These are phyloP conservation scores for Lutraria rhynchaena DNA, from an alignment of 1,140 invertebrate genomes.

Conservation along the genomic window DNA sequence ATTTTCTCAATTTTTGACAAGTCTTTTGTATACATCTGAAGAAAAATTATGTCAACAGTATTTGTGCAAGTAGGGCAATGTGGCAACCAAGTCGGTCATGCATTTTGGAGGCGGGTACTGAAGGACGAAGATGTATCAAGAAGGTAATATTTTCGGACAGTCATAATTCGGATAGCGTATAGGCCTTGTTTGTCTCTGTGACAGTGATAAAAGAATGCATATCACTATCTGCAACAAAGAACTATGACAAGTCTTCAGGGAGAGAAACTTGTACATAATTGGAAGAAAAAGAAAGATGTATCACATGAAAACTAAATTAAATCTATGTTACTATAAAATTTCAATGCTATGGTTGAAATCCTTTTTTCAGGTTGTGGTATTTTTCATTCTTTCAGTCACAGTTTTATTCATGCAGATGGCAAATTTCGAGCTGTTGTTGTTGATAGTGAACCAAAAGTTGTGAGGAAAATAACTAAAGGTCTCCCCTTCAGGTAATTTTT, in stretches of 20 bases:
- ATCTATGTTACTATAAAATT: too few species aligned
- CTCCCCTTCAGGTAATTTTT: constrained; percentile 49
- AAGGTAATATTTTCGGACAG: constrained; percentile 49
- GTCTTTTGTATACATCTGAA: too few species aligned
- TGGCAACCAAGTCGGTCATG: constrained; percentile 77
- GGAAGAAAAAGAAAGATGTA: too few species aligned
- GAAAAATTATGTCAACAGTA: constrained; percentile 73
- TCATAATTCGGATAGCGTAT: constrained; percentile 32
- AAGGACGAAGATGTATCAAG: constrained; percentile 64
- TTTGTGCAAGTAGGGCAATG: constrained; percentile 77
- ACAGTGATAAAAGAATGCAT: too few species aligned
- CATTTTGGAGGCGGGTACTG: constrained; percentile 69
- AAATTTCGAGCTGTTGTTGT: constrained; percentile 62
- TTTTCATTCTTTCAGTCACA: constrained; percentile 47
- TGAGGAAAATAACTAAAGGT: constrained; percentile 57
- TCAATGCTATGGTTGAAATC: too few species aligned
- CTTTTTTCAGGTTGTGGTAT: neutral
- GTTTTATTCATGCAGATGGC: constrained; percentile 55
- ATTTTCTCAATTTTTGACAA: too few species aligned
- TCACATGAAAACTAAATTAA: too few species aligned
- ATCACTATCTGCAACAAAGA: too few species aligned
- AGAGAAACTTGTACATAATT: neutral
- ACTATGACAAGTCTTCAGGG: neutral
- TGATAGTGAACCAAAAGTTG: constrained; percentile 67
- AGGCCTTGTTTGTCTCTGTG: too few species aligned